Base-by-base conservation (phyloP, 2,888 invertebrate genomes). In the Stegana nigrithorax region DNA sequence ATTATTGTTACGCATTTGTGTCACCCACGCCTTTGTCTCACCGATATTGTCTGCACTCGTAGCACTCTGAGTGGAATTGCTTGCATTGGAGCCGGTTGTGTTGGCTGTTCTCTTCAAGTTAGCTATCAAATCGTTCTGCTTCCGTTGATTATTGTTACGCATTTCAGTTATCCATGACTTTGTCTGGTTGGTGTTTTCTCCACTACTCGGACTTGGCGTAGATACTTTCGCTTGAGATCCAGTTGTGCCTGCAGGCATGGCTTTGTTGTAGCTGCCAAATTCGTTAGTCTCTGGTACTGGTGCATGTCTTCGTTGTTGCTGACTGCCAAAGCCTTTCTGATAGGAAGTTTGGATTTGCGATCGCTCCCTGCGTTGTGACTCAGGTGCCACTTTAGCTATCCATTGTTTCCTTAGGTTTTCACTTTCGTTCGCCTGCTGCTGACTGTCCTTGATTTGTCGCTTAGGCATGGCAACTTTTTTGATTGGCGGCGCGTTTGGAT, bases 371-470 rank as follows among this genome's bases (percentile, higher is more conserved):
- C 60, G 65, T n/a, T 62, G 65, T 60, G 62, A 45, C 7, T 68
- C 62, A 1, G 73, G 69, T 6, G 67, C 63, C 0, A 77, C 73
- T 10, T 70, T 73, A 12, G 74, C 76, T 69, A 75, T n/a, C 79
- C 75, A 79, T n/a, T 78, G 74, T 5, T 66, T 77, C 4, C 79
- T 63, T 62, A 71, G 75, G 58, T 75, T 12, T 25, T 47, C 26
- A 23, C 25, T 26, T 50, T 42, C 3, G 36, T 3, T 36, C n/a
- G 10, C 36, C 2, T 36, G 60, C 6, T 32, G 39, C 6, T 23
- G 17, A 5, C 21, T 7, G 25, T 57, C 21, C 14, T 7, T 42
- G 4, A 1, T 39, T 36, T 7, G 19, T 25, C 2, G 51, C 29
- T 6, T n/a, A n/a, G n/a, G n/a, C n/a, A n/a, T n/a, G n/a, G 55